A percentile compares a stretch with the other conserved stretches of the same genome.
Evolutionary conservation across 2,888 invertebrate species (phyloP).

Genomic region (Dysmachus trigonus): DNA sequence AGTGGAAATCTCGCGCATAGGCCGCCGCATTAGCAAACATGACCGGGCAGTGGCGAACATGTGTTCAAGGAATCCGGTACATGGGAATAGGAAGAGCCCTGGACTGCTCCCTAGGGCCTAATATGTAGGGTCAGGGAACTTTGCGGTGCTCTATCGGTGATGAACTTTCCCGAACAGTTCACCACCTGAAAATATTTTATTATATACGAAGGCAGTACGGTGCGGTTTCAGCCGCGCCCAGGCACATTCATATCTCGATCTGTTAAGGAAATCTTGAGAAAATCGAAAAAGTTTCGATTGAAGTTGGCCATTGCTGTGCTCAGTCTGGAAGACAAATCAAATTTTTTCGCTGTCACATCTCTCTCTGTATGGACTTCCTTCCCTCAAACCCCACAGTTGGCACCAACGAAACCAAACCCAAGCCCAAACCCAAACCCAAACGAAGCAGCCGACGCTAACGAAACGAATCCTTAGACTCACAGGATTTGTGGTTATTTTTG

Average conservation of each 20-base stretch:
- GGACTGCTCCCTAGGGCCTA: neutral
- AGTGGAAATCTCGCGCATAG: constrained; percentile 25
- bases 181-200: neutral
- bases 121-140: constrained; percentile 20
- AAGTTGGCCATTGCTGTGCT: constrained; percentile 9
- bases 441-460: neutral
- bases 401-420: no score
- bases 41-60: constrained; percentile 33
- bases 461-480: constrained; percentile 26
- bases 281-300: constrained; percentile 44
- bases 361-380: neutral
- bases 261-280: constrained; percentile 13
- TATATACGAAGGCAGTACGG: neutral
- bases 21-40: constrained; percentile 34
- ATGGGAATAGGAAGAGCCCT: neutral
- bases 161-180: constrained; percentile 16
- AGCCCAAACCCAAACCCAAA: no score
- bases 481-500: constrained; percentile 32
- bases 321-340: constrained; percentile 33
- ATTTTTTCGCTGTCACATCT: constrained; percentile 35
- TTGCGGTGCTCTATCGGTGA: neutral
- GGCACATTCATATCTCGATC: constrained; percentile 7
- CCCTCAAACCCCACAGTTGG: neutral
- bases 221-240: neutral
- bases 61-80: constrained; percentile 23